phyloP scores from a whole-genome alignment of 2,113 vertebrate species.

The Dipodomys spectabilis region DNA sequence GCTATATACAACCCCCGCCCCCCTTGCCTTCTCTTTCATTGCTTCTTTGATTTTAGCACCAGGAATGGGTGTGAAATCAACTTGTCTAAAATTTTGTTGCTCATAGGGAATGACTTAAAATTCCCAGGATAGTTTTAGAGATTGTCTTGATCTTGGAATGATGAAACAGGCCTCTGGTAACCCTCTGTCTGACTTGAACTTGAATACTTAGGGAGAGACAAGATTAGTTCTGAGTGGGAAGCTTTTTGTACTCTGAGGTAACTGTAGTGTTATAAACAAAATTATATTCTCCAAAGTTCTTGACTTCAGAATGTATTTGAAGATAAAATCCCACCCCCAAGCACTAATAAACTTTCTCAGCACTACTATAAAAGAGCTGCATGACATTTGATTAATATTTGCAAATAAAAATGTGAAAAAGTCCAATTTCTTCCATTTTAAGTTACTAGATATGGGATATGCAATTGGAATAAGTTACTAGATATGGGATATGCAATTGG shows the following conservation, averaged over 20 bases:
- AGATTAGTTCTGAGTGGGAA: neutral
- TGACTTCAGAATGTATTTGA: neutral
- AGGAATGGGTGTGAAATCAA: slow-evolving; percentile 53
- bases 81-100: slow-evolving; percentile 70
- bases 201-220: neutral
- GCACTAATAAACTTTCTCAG: no score
- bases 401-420: no score
- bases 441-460: neutral
- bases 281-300: neutral
- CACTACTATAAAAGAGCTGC: no score
- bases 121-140: slow-evolving; percentile 70
- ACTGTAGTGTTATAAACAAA: neutral
- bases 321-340: no score
- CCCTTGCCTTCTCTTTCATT: slow-evolving; percentile 51
- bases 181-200: neutral
- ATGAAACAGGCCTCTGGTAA: slow-evolving; percentile 48
- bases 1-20: slow-evolving; percentile 54
- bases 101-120: slow-evolving; percentile 69
- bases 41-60: slow-evolving; percentile 71
- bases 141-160: slow-evolving; percentile 50
- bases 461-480: neutral
- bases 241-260: no score
- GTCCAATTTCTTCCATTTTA: neutral
- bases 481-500: neutral
- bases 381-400: no score